phyloP scores from a whole-genome alignment of 1,140 invertebrate species.

The Solen grandis region DNA sequence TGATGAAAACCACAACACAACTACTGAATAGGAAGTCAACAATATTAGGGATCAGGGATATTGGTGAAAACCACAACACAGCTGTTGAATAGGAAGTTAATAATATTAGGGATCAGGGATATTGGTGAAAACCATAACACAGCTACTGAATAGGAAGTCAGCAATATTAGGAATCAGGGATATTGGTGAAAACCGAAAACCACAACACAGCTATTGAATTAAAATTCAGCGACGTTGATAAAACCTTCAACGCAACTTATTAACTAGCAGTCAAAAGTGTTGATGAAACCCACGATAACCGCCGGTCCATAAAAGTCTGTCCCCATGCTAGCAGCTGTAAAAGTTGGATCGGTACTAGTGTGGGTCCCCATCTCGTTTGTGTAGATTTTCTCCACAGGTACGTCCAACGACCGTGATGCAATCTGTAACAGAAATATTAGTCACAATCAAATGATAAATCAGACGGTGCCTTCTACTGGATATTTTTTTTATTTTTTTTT shows the following conservation, averaged over 20 bases:
- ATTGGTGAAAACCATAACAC: not conserved
- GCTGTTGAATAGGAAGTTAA: not conserved
- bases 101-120: no score
- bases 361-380: slow-evolving; percentile 94
- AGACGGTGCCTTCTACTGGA: no score
- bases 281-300: slow-evolving; percentile 85
- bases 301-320: slow-evolving; percentile 98
- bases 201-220: no score
- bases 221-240: no score
- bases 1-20: no score
- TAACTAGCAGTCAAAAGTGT: not conserved
- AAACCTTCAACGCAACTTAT: not conserved
- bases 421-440: no score
- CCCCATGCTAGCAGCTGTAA: slow-evolving; percentile 94
- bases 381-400: slow-evolving; percentile 85
- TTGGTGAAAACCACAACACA: no score
- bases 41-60: no score
- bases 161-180: no score
- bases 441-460: no score
- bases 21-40: no score
- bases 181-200: not conserved
- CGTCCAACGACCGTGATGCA: slow-evolving; percentile 6
- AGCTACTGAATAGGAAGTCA: not conserved
- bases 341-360: slow-evolving; percentile 95
- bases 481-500: no score